Conservation (phyloP, 1,140 invertebrate genomes). For the Cydia pomonella region DNA sequence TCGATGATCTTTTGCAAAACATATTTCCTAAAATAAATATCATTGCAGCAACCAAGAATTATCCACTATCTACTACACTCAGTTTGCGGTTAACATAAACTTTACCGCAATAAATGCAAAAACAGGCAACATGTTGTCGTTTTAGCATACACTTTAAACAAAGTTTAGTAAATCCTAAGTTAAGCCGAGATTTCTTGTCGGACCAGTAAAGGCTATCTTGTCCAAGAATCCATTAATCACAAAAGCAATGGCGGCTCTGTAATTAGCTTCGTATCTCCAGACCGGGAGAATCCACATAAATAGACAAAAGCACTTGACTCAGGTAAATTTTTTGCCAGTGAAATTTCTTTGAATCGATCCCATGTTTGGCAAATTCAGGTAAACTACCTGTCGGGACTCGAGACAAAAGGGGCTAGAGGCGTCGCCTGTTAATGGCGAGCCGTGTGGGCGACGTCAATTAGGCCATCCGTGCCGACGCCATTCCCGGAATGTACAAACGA, state of each 20-base stretch:
- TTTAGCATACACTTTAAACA: slow-evolving; percentile 41
- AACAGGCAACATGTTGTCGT: slow-evolving; percentile 11
- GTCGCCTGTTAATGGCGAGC: slow-evolving; percentile 66
- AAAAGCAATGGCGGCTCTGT: slow-evolving; percentile 46
- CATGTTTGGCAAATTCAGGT: slow-evolving; percentile 61
- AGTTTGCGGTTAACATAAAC: not conserved
- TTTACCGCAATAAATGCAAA: not conserved
- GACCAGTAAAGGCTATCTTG: slow-evolving; percentile 35
- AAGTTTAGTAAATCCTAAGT: slow-evolving; percentile 43
- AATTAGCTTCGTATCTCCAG: slow-evolving; percentile 44
- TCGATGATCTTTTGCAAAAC: too few species aligned
- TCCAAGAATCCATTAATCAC: slow-evolving; percentile 49
- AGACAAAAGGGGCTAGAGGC: slow-evolving; percentile 74
- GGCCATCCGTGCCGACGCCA: slow-evolving; percentile 74
- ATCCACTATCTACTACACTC: not conserved
- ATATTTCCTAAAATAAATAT: not conserved
- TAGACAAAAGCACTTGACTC: slow-evolving; percentile 41
- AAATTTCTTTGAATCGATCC: slow-evolving; percentile 44
- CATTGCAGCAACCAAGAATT: slow-evolving; percentile 5
- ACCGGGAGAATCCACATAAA: slow-evolving; percentile 40
- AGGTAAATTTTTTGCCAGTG: slow-evolving; percentile 61
- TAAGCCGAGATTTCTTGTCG: slow-evolving; percentile 34
- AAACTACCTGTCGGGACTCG: slow-evolving; percentile 64
- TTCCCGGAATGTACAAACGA: slow-evolving; percentile 67
- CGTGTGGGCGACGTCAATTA: slow-evolving; percentile 78